Conservation (phyloP, 1,140 invertebrate genomes). For the Heliothis subflexa region DNA sequence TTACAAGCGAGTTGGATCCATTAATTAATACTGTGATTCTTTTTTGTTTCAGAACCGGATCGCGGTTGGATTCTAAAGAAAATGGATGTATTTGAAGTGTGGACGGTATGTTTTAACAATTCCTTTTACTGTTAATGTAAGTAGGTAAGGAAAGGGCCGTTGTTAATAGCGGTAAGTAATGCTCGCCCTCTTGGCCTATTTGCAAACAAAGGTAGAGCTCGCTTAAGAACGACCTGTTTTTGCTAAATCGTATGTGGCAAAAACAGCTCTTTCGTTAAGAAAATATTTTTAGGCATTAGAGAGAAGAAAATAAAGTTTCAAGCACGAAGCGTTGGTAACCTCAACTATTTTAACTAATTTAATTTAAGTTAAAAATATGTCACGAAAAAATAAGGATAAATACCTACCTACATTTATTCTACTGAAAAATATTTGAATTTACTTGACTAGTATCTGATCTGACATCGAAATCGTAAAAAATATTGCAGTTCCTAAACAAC, state of each 20-base stretch:
- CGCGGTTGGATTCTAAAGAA: constrained; percentile 22
- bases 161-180: constrained; percentile 37
- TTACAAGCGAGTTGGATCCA: constrained; percentile 51
- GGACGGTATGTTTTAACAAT: constrained; percentile 47
- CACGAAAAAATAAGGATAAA: too few species aligned
- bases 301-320: too few species aligned
- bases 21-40: constrained; percentile 52
- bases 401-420: too few species aligned
- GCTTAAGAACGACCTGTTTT: not conserved
- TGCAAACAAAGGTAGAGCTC: constrained; percentile 37
- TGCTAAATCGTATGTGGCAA: not conserved
- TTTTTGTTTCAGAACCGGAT: constrained; percentile 54
- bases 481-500: not conserved
- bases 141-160: constrained; percentile 22
- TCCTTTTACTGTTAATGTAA: constrained; percentile 34
- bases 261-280: not conserved
- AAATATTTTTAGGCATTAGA: too few species aligned
- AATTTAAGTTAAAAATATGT: too few species aligned
- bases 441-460: too few species aligned
- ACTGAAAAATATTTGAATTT: too few species aligned
- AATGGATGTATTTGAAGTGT: constrained; percentile 28
- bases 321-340: too few species aligned
- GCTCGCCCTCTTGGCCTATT: constrained; percentile 35
- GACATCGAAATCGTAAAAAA: not conserved
- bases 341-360: too few species aligned